These are phyloP conservation scores for Diploscapter pachys DNA, from an alignment of 1,140 invertebrate genomes.

Conservation along the genomic window DNA sequence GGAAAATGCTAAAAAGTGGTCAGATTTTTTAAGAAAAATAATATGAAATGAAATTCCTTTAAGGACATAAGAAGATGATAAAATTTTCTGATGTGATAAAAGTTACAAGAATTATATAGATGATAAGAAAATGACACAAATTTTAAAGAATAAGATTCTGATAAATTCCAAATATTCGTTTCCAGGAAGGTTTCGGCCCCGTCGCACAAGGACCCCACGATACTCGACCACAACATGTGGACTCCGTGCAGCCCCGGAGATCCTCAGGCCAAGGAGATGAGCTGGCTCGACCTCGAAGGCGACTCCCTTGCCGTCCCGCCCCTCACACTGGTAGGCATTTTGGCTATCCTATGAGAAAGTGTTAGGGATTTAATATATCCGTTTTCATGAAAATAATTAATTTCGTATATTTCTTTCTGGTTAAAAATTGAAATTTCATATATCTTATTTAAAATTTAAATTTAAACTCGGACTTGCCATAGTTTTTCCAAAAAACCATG, in stretches of 20 bases:
- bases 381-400: not conserved
- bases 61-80: too few species aligned
- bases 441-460: too few species aligned
- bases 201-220: conserved; percentile 75
- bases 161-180: conserved; percentile 9
- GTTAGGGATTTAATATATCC: not conserved
- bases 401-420: conserved; percentile 34
- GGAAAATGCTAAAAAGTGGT: too few species aligned
- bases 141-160: too few species aligned
- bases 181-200: conserved; percentile 72
- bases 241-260: conserved; percentile 94
- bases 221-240: conserved; percentile 82
- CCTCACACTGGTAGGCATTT: conserved; percentile 77
- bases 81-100: too few species aligned
- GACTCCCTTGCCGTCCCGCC: conserved; percentile 94
- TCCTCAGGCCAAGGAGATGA: conserved; percentile 89
- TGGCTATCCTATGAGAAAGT: too few species aligned
- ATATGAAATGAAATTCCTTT: conserved; percentile 1
- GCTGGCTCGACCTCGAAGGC: conserved; percentile 88
- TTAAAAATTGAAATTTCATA: too few species aligned
- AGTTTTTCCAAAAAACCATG: not conserved
- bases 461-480: too few species aligned
- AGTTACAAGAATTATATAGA: too few species aligned
- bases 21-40: conserved; percentile 15
- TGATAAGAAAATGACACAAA: too few species aligned